phyloP scores from a whole-genome alignment of 2,888 invertebrate genomes.

The Trilocha varians region DNA sequence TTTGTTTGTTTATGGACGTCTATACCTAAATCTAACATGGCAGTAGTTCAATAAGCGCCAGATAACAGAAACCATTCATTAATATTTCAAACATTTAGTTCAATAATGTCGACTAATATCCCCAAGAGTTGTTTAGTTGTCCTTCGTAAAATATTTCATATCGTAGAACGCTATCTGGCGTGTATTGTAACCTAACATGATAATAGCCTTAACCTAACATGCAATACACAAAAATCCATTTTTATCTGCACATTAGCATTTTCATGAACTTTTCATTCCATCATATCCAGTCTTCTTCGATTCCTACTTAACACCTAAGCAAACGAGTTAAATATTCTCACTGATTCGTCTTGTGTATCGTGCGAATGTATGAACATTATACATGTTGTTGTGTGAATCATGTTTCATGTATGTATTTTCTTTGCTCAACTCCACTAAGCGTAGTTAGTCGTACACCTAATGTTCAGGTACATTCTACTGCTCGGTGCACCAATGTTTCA shows the following conservation, averaged over 20 bases:
- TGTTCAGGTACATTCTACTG: too few relatives aligned
- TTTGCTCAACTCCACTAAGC: too few relatives aligned
- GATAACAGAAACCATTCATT: not conserved
- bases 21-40: not conserved
- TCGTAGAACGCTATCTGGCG: not conserved
- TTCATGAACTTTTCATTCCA: constrained; percentile 19
- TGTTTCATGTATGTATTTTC: not conserved
- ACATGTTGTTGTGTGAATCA: not conserved
- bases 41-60: constrained; percentile 3
- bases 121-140: too few relatives aligned
- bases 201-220: constrained; percentile 19
- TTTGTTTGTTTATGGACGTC: not conserved
- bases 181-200: constrained; percentile 2
- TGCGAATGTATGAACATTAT: too few relatives aligned
- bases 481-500: not conserved
- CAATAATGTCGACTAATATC: not conserved
- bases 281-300: constrained; percentile 44
- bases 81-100: not conserved
- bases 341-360: not conserved
- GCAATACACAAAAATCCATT: constrained; percentile 22
- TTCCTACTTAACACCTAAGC: constrained; percentile 32
- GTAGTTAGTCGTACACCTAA: not conserved
- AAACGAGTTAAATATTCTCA: not conserved
- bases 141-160: not conserved
- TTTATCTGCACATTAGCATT: constrained; percentile 19